Conservation (phyloP, 2,113 vertebrate genomes). For the Clupea harengus region DNA sequence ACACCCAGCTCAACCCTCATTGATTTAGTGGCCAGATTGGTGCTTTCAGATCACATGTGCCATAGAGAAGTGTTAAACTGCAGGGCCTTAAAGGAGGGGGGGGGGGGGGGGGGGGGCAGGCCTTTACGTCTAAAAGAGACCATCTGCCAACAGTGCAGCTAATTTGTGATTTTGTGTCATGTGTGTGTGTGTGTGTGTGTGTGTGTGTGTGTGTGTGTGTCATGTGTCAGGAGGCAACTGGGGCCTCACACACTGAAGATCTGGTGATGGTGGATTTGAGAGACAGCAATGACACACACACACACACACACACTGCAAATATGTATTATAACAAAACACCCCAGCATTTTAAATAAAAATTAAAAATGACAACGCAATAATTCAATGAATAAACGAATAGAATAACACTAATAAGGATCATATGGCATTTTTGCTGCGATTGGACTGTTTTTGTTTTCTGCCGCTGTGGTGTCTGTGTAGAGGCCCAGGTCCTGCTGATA, state of each 20-base stretch:
- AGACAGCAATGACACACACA: not conserved
- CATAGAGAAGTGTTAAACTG: conserved; percentile 44
- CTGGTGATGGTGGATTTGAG: not conserved
- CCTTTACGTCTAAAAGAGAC: conserved; percentile 40
- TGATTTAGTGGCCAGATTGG: conserved; percentile 49
- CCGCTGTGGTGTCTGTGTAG: no score
- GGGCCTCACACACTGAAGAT: not conserved
- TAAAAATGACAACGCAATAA: no score
- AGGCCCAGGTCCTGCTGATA: no score
- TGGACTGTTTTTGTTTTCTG: no score
- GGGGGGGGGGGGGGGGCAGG: not conserved
- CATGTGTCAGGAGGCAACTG: conserved; percentile 14
- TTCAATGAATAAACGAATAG: no score
- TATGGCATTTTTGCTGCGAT: no score
- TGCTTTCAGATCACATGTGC: conserved; percentile 51
- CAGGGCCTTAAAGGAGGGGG: conserved; percentile 44
- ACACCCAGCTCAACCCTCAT: conserved; percentile 16
- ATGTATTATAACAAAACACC: no score
- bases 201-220: not conserved
- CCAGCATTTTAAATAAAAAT: no score
- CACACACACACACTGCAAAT: not conserved
- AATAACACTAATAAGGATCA: no score
- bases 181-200: no score
- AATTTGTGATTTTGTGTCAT: conserved; percentile 21
- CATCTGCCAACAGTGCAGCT: conserved; percentile 49